Evolutionary conservation across 2,113 vertebrate species (phyloP), one percentile per base, ranked within the genome.

Genomic region (Campylomormyrus numenius): DNA sequence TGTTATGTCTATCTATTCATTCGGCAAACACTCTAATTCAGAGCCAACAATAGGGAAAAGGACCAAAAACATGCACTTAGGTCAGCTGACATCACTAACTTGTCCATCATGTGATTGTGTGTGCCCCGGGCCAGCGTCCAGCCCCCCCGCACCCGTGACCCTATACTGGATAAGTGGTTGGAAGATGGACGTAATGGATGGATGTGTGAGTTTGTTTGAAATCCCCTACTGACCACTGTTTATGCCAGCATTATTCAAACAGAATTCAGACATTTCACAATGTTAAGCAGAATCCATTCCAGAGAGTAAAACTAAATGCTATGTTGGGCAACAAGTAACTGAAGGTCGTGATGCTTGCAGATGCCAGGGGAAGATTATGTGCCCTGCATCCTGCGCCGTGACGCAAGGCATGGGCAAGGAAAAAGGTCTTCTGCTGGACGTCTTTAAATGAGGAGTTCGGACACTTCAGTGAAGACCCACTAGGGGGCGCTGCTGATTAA

Each of bases 401-500:
- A 85, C 5, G 42, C 15, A 48, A 85, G 45, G 21, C 39, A 85
- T 48, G 35, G 7, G 45, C 19, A 11, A 21, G n/a, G 19, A 84
- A 19, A 35, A 17, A 39, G 3, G 70, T 77, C 11, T 77, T 42
- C 17, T 5, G 31, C 0, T 19, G 35, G 83, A 13, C 3, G 3
- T n/a, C 8, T 85, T 85, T 46, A 48, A 46, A 42, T 84, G 80
- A 45, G 17, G 42, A 31, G n/a, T 31, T 35, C 0, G 50, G 50
- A 52, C 15, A 27, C 13, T 42, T 24, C 31, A 3, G 13, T 46
- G 35, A 11, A 62, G 35, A 66, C 19, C 56, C 56, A 42, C 24
- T 66, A 88, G 87, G 56, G 52, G 87, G 87, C 87, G 39, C 87
- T 88, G 92, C 89, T 90, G 50, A 85, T 85, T 45, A 70, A 80